Evolutionary conservation across 2,797 vertebrate species (phyloP).

Genomic region (Meriones psammophilus): DNA sequence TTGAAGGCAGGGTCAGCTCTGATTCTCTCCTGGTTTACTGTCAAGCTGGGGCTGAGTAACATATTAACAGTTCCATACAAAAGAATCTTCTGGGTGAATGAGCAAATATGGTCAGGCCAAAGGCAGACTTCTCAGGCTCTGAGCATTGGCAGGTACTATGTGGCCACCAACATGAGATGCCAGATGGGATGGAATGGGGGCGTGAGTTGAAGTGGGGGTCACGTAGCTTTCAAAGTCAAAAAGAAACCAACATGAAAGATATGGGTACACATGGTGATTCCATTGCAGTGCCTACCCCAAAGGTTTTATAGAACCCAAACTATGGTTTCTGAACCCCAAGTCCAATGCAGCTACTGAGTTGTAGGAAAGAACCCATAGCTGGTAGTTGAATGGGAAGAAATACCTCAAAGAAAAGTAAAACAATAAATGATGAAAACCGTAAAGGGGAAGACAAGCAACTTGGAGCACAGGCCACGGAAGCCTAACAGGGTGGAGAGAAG

Average conservation of each 20-base stretch:
- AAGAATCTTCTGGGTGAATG: conserved; percentile 56
- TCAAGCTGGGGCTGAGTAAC: conserved; percentile 46
- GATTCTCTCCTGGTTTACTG: conserved; percentile 63
- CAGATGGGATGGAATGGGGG: not conserved
- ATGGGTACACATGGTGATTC: not conserved
- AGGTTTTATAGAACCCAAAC: conserved; percentile 20
- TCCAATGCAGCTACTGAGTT: not conserved
- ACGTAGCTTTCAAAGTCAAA: not conserved
- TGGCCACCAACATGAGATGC: not conserved
- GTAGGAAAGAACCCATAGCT: conserved; percentile 47
- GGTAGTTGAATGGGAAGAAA: conserved; percentile 29
- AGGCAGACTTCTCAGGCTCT: not conserved
- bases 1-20: conserved; percentile 61
- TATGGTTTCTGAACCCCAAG: not conserved
- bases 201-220: not conserved
- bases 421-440: not conserved
- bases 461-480: not conserved
- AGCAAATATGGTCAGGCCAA: conserved; percentile 38
- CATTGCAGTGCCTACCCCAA: not conserved
- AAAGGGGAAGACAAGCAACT: not conserved
- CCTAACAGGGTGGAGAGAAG: not conserved
- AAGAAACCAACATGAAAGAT: not conserved
- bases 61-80: conserved; percentile 61
- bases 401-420: conserved; percentile 40
- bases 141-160: not conserved